Percentiles rank a stretch among this genome's conserved stretches.
These are phyloP conservation scores for Caretta caretta DNA, from an alignment of 2,113 vertebrate species.

Conservation along the genomic window DNA sequence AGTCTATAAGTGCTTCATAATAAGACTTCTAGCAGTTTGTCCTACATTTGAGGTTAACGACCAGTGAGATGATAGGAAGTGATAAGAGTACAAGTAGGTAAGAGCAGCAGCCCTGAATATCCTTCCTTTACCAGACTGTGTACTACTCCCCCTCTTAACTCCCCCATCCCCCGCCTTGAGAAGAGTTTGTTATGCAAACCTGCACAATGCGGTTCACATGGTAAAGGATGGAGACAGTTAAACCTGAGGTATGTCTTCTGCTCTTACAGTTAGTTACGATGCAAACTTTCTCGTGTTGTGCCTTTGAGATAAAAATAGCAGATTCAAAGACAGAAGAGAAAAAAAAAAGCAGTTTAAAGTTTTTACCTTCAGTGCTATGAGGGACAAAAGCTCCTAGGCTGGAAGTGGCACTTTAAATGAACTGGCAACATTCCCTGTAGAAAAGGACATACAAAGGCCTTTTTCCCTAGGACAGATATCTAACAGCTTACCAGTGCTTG, in stretches of 20 bases:
- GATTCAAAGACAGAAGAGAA: neutral
- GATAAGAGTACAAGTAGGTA: conserved; percentile 69
- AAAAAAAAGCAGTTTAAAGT: neutral
- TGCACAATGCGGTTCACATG: conserved; percentile 72
- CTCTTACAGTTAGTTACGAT: conserved; percentile 42
- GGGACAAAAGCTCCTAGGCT: no score
- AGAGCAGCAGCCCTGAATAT: conserved; percentile 62
- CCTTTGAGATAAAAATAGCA: neutral
- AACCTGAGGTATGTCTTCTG: conserved; percentile 37
- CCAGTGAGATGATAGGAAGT: conserved; percentile 77
- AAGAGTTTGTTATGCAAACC: conserved; percentile 60
- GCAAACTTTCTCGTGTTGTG: neutral
- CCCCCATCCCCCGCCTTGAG: conserved; percentile 44
- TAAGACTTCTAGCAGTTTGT: conserved; percentile 56
- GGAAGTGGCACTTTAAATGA: neutral
- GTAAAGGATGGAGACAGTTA: conserved; percentile 62
- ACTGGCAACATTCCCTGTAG: neutral
- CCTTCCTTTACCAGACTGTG: conserved; percentile 61
- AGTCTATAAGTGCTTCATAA: conserved; percentile 43
- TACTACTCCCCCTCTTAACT: conserved; percentile 16
- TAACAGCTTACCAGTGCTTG: neutral
- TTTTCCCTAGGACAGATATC: neutral
- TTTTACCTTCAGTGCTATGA: neutral
- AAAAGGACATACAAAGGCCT: neutral
- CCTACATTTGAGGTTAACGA: conserved; percentile 77